Evolutionary conservation across 2,113 vertebrate species (phyloP).

Genomic region (Plecotus auritus): DNA sequence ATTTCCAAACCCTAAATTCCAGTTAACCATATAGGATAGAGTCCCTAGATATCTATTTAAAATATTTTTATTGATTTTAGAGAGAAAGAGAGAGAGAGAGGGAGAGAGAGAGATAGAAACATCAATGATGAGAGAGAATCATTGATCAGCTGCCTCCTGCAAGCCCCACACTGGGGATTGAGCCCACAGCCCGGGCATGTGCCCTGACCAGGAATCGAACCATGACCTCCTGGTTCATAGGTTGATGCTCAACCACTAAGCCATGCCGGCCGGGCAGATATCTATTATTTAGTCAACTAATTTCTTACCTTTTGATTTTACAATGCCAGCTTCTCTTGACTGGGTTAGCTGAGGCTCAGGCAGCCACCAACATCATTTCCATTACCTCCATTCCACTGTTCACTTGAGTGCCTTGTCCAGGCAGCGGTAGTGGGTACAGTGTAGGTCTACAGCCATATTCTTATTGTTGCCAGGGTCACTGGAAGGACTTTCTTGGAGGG

Average conservation of each 20-base stretch:
- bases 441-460: background rate
- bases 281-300: background rate
- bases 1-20: constrained; percentile 25
- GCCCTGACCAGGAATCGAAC: no score
- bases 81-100: no score
- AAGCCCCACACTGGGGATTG: no score
- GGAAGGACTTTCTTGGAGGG: background rate
- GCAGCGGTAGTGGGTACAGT: no score
- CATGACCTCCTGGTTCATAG: no score
- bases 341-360: background rate
- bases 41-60: background rate
- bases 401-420: fast-evolving
- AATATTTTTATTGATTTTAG: background rate
- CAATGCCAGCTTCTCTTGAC: background rate
- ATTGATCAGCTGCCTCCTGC: no score
- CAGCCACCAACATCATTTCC: background rate
- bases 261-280: background rate
- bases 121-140: no score
- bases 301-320: background rate
- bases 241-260: no score
- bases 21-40: background rate
- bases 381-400: background rate
- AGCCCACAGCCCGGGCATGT: no score
- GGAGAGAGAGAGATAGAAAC: no score
- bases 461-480: background rate